Evolutionary conservation across 2,888 invertebrate genomes (phyloP), one percentile per base, ranked within the genome.

Genomic region (Phortica okadai): DNA sequence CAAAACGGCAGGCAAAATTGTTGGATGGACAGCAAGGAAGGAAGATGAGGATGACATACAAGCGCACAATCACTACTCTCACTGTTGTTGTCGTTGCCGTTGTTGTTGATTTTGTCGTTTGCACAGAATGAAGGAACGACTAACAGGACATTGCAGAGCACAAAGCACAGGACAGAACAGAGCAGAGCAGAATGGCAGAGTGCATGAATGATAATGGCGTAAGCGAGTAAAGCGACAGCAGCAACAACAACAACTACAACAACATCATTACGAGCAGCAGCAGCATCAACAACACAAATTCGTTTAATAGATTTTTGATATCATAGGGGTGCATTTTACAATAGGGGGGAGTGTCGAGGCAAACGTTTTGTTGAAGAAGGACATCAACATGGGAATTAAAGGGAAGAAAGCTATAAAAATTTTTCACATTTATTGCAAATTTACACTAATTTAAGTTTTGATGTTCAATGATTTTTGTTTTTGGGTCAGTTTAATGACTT

Each of bases 141-240:
- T 33, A 33, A 33, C 33, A 33, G 33, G 33, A 33, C 33, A 33
- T 33, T 33, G 33, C 1, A 33, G 4, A 33, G 33, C 33, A 33
- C 33, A 33, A 33, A 33, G 33, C 33, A 33, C 33, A n/a, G 56
- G 6, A 56, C n/a, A 56, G 56, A 14, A 1, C 16, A n/a, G 56
- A 10, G 11, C 56, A 56, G 56, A 56, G 56, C 0, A 56, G 16
- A 14, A 56, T 56, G 1, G 7, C 8, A 6, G 56, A 7, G 56
- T 16, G n/a, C 56, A 56, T 16, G 16, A 56, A 16, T 56, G 56
- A 56, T 56, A 56, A 56, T 56, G 56, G 56, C 56, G 56, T 56
- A 56, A 56, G n/a, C n/a, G 56, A 16, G 56, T n/a, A 56, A 56
- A 14, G 16, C 14, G n/a, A 56, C n/a, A 14, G 16, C 14, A 6